Conservation (phyloP, 2,797 vertebrate genomes). For the Gymnothorax javanicus region DNA sequence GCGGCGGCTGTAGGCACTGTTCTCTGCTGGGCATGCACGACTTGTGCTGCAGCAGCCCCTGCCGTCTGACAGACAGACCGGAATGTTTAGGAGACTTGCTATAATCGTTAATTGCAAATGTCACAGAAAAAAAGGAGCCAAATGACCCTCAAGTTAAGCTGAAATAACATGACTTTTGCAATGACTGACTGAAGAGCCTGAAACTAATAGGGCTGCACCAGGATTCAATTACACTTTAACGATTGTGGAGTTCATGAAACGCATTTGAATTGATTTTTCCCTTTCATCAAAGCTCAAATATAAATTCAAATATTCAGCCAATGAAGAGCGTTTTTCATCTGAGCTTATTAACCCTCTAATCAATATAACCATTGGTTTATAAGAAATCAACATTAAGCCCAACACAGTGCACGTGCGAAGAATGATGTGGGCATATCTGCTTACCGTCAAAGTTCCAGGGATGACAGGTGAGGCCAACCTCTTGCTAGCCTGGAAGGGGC, state of each 20-base stretch:
- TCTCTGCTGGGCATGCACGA: conserved; percentile 85
- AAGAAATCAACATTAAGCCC: not conserved
- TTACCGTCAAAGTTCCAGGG: conserved; percentile 82
- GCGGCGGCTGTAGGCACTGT: conserved; percentile 68
- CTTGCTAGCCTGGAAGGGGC: conserved; percentile 89
- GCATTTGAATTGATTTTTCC: not conserved
- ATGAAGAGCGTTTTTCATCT: not conserved
- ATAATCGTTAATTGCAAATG: not conserved
- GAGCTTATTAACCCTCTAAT: conserved; percentile 4
- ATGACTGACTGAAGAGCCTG: not conserved
- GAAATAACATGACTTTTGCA: not conserved
- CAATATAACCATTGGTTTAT: not conserved
- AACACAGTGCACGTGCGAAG: not conserved
- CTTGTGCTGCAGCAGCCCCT: conserved; percentile 73
- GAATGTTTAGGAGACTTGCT: not conserved
- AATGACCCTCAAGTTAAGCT: not conserved
- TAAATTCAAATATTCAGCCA: not conserved
- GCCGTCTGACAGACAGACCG: conserved; percentile 65
- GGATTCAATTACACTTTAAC: conserved; percentile 1
- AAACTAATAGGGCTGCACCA: not conserved
- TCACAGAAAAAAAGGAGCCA: not conserved
- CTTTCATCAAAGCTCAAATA: not conserved
- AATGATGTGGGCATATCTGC: conserved; percentile 47
- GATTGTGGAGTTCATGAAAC: not conserved
- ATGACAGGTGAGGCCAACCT: conserved; percentile 85